Percentiles rank a stretch among this genome's conserved stretches.
Conservation (phyloP, 2,797 vertebrate species). For the Melanogrammus aeglefinus region DNA sequence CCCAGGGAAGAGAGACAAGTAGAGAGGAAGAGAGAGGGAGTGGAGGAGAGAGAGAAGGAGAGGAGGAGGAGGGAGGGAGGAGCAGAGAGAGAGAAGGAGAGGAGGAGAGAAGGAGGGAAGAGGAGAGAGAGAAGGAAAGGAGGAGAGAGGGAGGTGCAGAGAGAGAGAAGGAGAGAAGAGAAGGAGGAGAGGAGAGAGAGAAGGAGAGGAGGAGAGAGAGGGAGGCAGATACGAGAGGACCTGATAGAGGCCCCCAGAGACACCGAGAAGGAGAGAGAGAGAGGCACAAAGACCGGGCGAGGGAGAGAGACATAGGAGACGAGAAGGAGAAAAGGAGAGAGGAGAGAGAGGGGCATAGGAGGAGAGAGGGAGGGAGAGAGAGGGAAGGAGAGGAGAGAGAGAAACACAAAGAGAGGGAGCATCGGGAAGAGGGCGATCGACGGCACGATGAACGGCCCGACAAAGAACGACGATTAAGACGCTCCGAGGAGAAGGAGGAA, state of each 20-base stretch:
- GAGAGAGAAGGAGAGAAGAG: conserved; percentile 17
- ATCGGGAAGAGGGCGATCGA: conserved; percentile 45
- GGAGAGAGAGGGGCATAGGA: conserved; percentile 29
- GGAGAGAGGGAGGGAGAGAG: conserved; percentile 29
- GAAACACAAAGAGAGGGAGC: conserved; percentile 40
- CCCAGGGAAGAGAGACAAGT: conserved; percentile 47
- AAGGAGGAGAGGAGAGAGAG: conserved; percentile 14
- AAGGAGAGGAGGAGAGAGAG: conserved; percentile 44
- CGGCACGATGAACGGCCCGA: conserved; percentile 55
- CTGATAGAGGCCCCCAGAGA: not conserved
- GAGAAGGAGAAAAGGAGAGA: conserved; percentile 19
- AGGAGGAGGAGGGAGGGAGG: conserved; percentile 55
- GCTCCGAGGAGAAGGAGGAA: conserved; percentile 49
- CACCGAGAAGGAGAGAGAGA: not conserved
- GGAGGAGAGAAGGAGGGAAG: conserved; percentile 60
- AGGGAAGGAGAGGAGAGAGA: conserved; percentile 18
- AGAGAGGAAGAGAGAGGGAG: conserved; percentile 41
- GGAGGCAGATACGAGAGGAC: conserved; percentile 20
- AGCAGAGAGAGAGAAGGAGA: conserved; percentile 51
- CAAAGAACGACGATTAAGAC: conserved; percentile 2
- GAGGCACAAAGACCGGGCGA: conserved; percentile 4
- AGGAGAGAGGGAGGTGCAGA: conserved; percentile 26
- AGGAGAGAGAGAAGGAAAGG: conserved; percentile 53
- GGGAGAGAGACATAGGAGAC: conserved; percentile 7
- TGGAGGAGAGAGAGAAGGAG: conserved; percentile 42